Evolutionary conservation across 2,888 invertebrate genomes (phyloP), one percentile per base, ranked within the genome.

Genomic region (Amphiduros pacificus): DNA sequence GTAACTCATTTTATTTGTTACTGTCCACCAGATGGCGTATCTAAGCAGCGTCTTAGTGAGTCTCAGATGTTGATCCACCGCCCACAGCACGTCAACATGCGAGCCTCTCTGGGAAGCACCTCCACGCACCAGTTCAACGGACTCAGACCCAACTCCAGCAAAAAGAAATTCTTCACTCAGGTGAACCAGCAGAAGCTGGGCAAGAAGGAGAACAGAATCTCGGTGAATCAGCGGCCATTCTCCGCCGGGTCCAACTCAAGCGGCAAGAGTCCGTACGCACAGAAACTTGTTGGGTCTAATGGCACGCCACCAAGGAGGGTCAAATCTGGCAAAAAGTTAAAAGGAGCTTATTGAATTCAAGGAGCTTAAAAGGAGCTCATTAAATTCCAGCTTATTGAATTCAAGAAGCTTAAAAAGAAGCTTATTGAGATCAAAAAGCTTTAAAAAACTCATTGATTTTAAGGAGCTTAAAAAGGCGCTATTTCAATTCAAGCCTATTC

Each of bases 201-300:
- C 28, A 32, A 55, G 26, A 29, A 20, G 22, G 50, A 59, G 32
- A 53, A 61, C 41, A 60, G 63, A 29, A 66, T 78, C 28, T 68
- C 74, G 5, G 76, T 78, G 31, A 77, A 74, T 64, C 71, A 68
- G 24, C 71, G 79, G 22, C 79, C 79, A 2, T 78, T 72, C 61
- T 78, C 78, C 2, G 78, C 78, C 17, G 72, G 72, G n/a, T 65
- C 71, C 2, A 32, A 32, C 20, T 22, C 20, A 22, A 32, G 41
- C 26, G 26, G n/a, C 9, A n/a, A n/a, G 6, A 68, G 66, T 55
- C 67, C 67, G 11, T 67, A 69, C 54, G 52, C 53, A n/a, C 63
- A 68, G 44, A 62, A 59, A 51, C 53, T 67, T 26, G 52, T 54
- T 20, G 29, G 36, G 9, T 20, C 60, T 32, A 36, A 51, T 17